Conservation (phyloP, 2,888 invertebrate genomes). For the Lochmaea crataegi region DNA sequence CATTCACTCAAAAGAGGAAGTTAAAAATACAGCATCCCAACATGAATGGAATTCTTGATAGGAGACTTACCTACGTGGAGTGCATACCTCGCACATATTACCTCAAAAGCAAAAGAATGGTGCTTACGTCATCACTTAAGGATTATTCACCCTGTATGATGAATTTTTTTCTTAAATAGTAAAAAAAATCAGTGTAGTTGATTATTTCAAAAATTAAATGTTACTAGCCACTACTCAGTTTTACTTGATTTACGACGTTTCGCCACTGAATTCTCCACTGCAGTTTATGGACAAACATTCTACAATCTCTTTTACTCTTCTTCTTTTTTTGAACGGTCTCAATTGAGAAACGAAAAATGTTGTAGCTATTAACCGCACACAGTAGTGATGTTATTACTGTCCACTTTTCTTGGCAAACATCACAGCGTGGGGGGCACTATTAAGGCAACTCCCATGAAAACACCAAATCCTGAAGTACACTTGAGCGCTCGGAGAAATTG, state of each 20-base stretch:
- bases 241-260: not conserved
- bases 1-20: too few relatives aligned
- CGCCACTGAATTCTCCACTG: not conserved
- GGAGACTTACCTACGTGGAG: too few relatives aligned
- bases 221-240: not conserved
- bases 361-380: not conserved
- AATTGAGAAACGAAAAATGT: not conserved
- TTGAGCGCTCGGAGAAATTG: not conserved
- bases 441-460: slow-evolving; percentile 12
- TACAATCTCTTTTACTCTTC: not conserved
- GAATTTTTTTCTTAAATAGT: too few relatives aligned
- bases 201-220: too few relatives aligned
- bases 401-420: not conserved
- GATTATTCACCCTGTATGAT: too few relatives aligned
- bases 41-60: too few relatives aligned
- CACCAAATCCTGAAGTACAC: slow-evolving; percentile 8
- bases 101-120: too few relatives aligned
- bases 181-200: too few relatives aligned
- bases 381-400: not conserved
- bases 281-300: not conserved
- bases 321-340: not conserved
- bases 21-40: too few relatives aligned
- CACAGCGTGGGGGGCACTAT: not conserved
- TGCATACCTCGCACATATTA: too few relatives aligned
- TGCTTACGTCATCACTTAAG: too few relatives aligned